Evolutionary conservation across 2,888 invertebrate species (phyloP), one percentile per base, ranked within the genome.

Genomic region (Cryptocephalus primarius): DNA sequence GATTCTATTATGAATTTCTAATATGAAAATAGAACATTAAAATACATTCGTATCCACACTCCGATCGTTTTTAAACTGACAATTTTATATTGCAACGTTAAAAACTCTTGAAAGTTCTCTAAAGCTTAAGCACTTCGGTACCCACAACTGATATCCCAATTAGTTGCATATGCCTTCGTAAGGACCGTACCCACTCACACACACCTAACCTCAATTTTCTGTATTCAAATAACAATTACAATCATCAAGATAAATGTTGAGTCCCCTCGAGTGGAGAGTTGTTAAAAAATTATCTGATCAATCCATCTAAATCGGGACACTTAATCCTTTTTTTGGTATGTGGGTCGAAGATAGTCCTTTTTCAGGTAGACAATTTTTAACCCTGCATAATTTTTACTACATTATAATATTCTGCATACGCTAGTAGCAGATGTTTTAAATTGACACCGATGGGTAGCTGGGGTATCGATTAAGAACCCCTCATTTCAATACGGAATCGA

Each of bases 271-370:
- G 47, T 56, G 49, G 44, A 54, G 55, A 48, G 52, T 47, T 40
- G 50, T 59, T 52, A 46, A 48, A 54, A 48, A 51, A 49, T 60
- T 52, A 59, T 60, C 61, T 59, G 60, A 59, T 60, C 58, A 52
- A 51, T 52, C 49, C 55, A 50, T 53, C 51, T 51, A 58, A 57
- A 59, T 58, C 50, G 50, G 54, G 55, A 56, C 48, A 54, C 55
- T 53, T 57, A 57, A 57, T 57, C 57, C 57, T 55, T 57, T 55
- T 56, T 51, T 48, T 44, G 46, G 46, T 36, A 14, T 36, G 22
- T 22, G 22, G 22, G 22, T 22, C 22, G 22, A 22, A 22, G 22
- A 22, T 22, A 22, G 22, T 22, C 51, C 51, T 51, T 51, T 53
- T 49, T 44, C 53, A 53, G 53, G 53, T 53, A 53, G 53, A 22